Base-by-base conservation (phyloP, 2,888 invertebrate genomes). In the Prenolepis imparis region DNA sequence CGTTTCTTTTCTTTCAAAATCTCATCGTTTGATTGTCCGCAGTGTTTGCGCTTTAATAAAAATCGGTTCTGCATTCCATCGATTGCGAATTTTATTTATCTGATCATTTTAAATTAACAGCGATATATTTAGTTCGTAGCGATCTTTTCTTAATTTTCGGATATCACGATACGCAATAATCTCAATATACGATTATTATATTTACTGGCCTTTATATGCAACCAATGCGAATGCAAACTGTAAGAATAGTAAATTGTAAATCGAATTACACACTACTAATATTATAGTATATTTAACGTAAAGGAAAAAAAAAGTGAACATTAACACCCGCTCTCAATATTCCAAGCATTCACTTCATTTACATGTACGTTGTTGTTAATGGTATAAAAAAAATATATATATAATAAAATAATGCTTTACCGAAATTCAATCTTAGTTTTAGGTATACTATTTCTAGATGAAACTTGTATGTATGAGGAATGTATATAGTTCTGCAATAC, bases 311-410 rank as follows among this genome's bases (percentile, higher is more conserved):
- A 90, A 88, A 87, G 86, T 90, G 87, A 90, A 90, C 88, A 92
- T 91, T 92, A 93, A 93, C 92, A 93, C 88, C 90, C 90, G 92
- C 91, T 93, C 91, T 93, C 92, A 92, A 93, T 93, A 93, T 93
- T 93, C 92, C 93, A 93, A 91, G 92, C 92, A 93, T 93, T 91
- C 92, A 93, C 91, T 93, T 93, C 92, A 92, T 92, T 93, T 93
- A 94, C 90, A 92, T 92, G 93, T 94, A 93, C 91, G 93, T 93
- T 93, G 93, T 94, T 93, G 93, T 92, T 93, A 93, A 92, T 92
- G 89, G 91, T 92, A 92, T 87, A 90, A 90, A 70, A 89, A 91
- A 87, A 87, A 36, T 28, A n/a, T n/a, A 32, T 32, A 32, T 90
- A 92, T 91, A 91, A 93, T 91, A 91, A 92, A 93, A 90, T 93